Evolutionary conservation across 2,113 vertebrate genomes (phyloP), one percentile per base, ranked within the genome.

Genomic region (Elgaria multicarinata): DNA sequence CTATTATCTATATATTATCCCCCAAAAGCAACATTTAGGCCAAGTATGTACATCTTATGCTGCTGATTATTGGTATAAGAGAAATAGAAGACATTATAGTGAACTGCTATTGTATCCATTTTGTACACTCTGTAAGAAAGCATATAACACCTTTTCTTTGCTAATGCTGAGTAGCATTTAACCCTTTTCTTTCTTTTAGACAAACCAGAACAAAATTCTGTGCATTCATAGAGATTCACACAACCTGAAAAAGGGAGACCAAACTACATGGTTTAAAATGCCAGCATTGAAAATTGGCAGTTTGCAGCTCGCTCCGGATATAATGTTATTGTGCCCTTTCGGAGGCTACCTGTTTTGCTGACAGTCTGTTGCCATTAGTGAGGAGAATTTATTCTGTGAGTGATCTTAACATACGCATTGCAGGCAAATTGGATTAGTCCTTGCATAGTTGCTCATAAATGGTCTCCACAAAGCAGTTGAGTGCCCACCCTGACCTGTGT

Each of bases 381-480:
- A 44, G 50, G 31, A 87, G 28, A 81, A 58, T 72, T 72, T 80
- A 81, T 80, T 81, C 28, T 87, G 77, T 83, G 69, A 83, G 80
- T 66, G 42, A 83, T 66, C 50, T 66, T 64, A 50, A 20, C 58
- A 14, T 36, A 86, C 85, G 12, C 0, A 2, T 82, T 55, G 83
- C 4, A 62, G 87, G 90, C 79, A 90, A 93, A 90, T 18, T 16
- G 72, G n/a, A 39, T 18, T 83, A 72, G 42, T 69, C 75, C 76
- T 85, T 79, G 42, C 44, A 83, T 75, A 44, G 44, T 80, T 72
- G 89, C 14, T 81, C 69, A 80, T 86, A 90, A 89, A 66, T 58
- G 72, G 26, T 75, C 55, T 33, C 53, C 13, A 55, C 84, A 89
- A 76, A 86, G 66, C 36, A 72, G 42, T 6, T 58, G 50, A 69